phyloP scores from a whole-genome alignment of 2,113 vertebrate genomes.

The Pachycephala philippinensis region DNA sequence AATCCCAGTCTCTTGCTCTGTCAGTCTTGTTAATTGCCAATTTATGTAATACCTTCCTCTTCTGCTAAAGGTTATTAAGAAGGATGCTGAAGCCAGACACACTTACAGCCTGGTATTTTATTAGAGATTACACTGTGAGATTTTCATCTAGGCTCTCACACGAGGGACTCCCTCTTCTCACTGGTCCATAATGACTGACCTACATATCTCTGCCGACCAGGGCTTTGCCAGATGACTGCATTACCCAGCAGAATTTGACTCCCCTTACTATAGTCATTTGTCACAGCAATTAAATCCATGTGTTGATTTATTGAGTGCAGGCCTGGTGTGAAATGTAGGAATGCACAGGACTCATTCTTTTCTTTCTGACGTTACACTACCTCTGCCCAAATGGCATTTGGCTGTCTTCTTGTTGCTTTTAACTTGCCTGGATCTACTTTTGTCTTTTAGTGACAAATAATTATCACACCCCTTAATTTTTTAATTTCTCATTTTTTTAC shows the following conservation, averaged over 20 bases:
- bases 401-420: neutral
- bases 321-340: neutral
- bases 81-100: neutral
- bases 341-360: neutral
- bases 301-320: slow-evolving; percentile 23
- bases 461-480: neutral
- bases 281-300: slow-evolving; percentile 49
- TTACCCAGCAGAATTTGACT: neutral
- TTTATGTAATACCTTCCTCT: slow-evolving; percentile 17
- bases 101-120: neutral
- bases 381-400: neutral
- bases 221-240: slow-evolving; percentile 14
- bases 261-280: neutral
- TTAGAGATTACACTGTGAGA: neutral
- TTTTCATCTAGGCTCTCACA: neutral
- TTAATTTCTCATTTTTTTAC: neutral
- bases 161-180: neutral
- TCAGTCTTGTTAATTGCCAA: slow-evolving; percentile 38
- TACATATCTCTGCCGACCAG: slow-evolving; percentile 27
- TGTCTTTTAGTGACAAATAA: neutral
- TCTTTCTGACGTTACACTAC: neutral
- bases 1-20: neutral
- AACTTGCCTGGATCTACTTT: neutral
- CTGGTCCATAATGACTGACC: slow-evolving; percentile 41
- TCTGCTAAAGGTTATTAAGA: slow-evolving; percentile 25